Base-by-base conservation (phyloP, 2,113 vertebrate genomes). In the Carlito syrichta region DNA sequence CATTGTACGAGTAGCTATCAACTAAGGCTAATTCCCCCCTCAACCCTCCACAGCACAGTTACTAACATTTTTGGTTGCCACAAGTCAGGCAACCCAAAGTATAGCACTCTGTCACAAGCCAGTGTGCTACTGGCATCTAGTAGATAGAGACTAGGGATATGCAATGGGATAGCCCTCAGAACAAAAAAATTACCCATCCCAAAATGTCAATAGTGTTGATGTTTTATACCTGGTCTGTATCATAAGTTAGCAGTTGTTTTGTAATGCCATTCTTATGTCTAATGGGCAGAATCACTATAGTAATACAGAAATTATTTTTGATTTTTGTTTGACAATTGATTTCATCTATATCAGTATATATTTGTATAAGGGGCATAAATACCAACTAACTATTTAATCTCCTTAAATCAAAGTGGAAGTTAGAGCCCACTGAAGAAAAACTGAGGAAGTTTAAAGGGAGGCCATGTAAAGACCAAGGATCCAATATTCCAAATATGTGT, bases 281-380 rank as follows among this genome's bases (percentile, higher is more conserved):
- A 56, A 38, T 63, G 27, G 52, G 2, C 54, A 79, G 13, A 86
- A 52, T 78, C 35, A 91, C 12, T 76, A 4, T 48, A 69, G 40
- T 77, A 85, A 27, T 58, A 35, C 8, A 84, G 77, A 73, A 88
- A 54, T 43, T 11, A 60, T 43, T 78, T 91, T 92, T 63, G 9
- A 48, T 38, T 94, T 93, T 94, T 63, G 43, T 89, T 89, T 89
- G 60, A 77, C 77, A 88, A 62, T 82, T 84, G 35, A 90, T 76
- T 79, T 85, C 12, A 88, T 10, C 32, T 32, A 81, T 17, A 81
- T 79, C 56, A 56, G 58, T 50, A 69, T 22, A 73, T 56, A 45
- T 78, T 78, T 71, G n/a, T 90, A 56, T 89, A 63, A 73, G 54
- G 54, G 35, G 20, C 25, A 63, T 86, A 48, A 71, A 62, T 78